phyloP scores from a whole-genome alignment of 2,888 invertebrate genomes.

The Ischnura elegans region DNA sequence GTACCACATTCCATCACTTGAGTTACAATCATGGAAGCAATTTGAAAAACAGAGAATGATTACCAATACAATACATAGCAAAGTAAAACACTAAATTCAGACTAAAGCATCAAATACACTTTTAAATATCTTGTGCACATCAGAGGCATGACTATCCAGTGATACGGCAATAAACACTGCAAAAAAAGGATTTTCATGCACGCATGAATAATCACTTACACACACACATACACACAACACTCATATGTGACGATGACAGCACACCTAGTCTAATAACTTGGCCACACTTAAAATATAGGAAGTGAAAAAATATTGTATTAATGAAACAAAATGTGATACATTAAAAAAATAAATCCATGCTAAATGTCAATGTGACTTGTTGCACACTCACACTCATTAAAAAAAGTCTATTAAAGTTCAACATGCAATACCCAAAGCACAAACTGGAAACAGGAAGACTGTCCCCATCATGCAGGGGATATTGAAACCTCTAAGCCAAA shows the following conservation, averaged over 20 bases:
- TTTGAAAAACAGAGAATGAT: neutral
- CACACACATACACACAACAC: constrained; percentile 62
- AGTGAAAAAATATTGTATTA: constrained; percentile 34
- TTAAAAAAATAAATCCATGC: constrained; percentile 45
- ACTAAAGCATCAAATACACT: constrained; percentile 41
- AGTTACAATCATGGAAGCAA: neutral
- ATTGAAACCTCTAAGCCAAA: neutral
- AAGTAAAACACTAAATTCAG: constrained; percentile 33
- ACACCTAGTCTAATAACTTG: constrained; percentile 60
- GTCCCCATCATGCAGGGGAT: constrained; percentile 47
- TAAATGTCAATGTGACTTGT: constrained; percentile 43
- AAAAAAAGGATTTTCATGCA: constrained; percentile 58
- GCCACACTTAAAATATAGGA: constrained; percentile 23
- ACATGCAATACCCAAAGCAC: constrained; percentile 59
- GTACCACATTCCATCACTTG: neutral
- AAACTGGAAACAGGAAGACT: constrained; percentile 18
- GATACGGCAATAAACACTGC: constrained; percentile 62
- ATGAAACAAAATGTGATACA: constrained; percentile 28
- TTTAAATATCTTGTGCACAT: constrained; percentile 41
- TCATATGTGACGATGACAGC: constrained; percentile 64
- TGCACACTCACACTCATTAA: constrained; percentile 51
- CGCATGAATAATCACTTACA: constrained; percentile 30
- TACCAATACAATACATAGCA: neutral
- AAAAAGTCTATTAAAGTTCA: neutral
- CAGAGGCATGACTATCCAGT: constrained; percentile 54